A percentile compares a stretch with the other conserved stretches of the same genome.
These are phyloP conservation scores for Coleophora flavipennella DNA, from an alignment of 2,888 invertebrate genomes.

Conservation along the genomic window DNA sequence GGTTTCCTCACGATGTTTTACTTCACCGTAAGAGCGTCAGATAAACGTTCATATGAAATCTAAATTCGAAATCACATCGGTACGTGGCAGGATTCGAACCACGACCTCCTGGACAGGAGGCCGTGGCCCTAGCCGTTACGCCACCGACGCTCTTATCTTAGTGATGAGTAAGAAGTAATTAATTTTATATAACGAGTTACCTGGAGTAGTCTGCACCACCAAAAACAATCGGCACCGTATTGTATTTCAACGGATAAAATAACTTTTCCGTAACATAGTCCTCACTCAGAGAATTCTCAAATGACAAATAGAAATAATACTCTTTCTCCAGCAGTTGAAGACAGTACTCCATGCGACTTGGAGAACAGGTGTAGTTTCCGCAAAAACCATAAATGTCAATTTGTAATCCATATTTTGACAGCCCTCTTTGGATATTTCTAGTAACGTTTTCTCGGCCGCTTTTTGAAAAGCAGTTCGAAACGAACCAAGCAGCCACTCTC, in stretches of 20 bases:
- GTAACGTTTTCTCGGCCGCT: conserved; percentile 26
- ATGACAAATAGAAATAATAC: conserved; percentile 55
- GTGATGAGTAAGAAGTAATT: too few species aligned
- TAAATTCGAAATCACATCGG: too few species aligned
- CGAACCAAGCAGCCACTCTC: conserved; percentile 52
- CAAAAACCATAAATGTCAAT: conserved; percentile 51
- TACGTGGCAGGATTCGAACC: too few species aligned
- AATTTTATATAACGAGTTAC: conserved; percentile 27
- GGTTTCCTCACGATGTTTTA: too few species aligned
- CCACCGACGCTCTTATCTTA: too few species aligned
- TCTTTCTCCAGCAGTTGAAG: conserved; percentile 32
- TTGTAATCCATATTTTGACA: conserved; percentile 29
- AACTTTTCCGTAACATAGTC: conserved; percentile 56
- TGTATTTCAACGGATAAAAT: conserved; percentile 60
- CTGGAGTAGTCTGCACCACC: conserved; percentile 77
- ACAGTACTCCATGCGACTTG: conserved; percentile 36
- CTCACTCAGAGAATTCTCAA: conserved; percentile 43
- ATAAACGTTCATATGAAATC: too few species aligned
- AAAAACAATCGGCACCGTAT: conserved; percentile 77
- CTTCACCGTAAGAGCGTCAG: too few species aligned
- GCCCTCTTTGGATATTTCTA: conserved; percentile 21
- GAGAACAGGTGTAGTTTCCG: conserved; percentile 36
- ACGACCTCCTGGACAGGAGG: too few species aligned
- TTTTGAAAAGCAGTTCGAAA: conserved; percentile 36
- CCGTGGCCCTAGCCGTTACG: too few species aligned